These are phyloP conservation scores for Spatulosminthurus flaviceps DNA, from an alignment of 2,888 invertebrate genomes.

Conservation along the genomic window DNA sequence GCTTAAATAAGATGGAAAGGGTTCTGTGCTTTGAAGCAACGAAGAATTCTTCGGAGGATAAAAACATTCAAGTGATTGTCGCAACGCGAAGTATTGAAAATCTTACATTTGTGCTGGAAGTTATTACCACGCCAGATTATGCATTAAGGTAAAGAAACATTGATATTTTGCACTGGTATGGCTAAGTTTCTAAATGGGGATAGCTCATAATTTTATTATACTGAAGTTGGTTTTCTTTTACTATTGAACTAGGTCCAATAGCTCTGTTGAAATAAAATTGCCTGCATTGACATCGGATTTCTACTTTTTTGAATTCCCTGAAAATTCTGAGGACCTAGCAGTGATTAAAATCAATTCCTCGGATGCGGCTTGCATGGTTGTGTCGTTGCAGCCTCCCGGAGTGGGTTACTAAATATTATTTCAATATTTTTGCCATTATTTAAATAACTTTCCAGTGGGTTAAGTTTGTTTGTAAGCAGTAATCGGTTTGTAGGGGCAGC, in stretches of 20 bases:
- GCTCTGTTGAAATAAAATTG: constrained; percentile 63
- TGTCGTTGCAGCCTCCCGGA: constrained; percentile 75
- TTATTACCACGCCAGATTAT: background rate
- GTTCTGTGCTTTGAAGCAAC: constrained; percentile 16
- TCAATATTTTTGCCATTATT: no score
- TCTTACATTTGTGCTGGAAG: background rate
- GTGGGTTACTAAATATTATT: constrained; percentile 31
- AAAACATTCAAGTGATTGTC: constrained; percentile 29
- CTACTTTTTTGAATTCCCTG: constrained; percentile 71
- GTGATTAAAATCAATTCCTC: constrained; percentile 74
- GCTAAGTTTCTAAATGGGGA: background rate
- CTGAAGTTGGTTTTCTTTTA: background rate
- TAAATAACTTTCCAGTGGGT: background rate
- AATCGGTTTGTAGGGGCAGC: no score
- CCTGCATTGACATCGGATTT: constrained; percentile 73
- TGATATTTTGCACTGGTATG: constrained; percentile 1
- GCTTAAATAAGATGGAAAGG: constrained; percentile 9
- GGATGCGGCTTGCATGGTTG: constrained; percentile 76
- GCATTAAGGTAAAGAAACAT: background rate
- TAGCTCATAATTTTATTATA: background rate
- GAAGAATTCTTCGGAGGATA: background rate
- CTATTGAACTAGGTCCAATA: background rate
- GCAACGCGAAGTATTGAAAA: constrained; percentile 16
- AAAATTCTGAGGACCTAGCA: constrained; percentile 67
- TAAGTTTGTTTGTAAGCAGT: background rate